Evolutionary conservation across 2,113 vertebrate species (phyloP).

Genomic region (Osmerus mordax): DNA sequence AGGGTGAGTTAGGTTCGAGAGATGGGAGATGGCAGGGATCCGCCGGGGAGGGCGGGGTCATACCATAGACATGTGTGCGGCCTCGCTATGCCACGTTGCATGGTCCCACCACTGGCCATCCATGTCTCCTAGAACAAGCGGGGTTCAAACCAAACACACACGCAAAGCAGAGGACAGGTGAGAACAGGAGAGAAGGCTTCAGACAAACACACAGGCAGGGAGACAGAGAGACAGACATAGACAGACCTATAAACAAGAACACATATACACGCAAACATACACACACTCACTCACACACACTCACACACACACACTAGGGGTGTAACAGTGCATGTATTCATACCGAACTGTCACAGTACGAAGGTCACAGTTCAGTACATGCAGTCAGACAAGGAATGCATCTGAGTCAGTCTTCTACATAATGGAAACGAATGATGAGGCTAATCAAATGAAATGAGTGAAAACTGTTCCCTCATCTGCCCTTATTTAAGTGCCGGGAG

Average conservation of each 20-base stretch:
- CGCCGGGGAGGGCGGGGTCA: constrained; percentile 70
- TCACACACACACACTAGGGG: background rate
- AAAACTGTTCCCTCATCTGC: too few relatives aligned
- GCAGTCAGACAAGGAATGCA: too few relatives aligned
- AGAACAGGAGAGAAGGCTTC: background rate
- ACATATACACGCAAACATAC: constrained; percentile 10
- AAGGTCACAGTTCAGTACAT: too few relatives aligned
- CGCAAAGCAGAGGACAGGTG: background rate
- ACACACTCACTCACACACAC: background rate
- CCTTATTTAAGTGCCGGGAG: too few relatives aligned
- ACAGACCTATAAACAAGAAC: background rate
- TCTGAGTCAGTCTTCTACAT: too few relatives aligned
- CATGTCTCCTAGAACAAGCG: constrained; percentile 82
- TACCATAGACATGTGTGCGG: constrained; percentile 89
- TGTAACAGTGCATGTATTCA: too few relatives aligned
- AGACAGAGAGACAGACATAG: background rate
- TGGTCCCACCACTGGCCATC: constrained; percentile 96
- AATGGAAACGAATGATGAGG: too few relatives aligned
- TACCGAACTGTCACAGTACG: too few relatives aligned
- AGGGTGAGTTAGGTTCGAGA: constrained; percentile 14
- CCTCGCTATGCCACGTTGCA: constrained; percentile 88
- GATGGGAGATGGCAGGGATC: constrained; percentile 5
- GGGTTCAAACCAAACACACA: background rate
- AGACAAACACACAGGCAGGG: background rate
- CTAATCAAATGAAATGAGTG: too few relatives aligned